These are phyloP conservation scores for Ptychobarbus kaznakovi DNA, from an alignment of 2,797 vertebrate genomes.

Conservation along the genomic window DNA sequence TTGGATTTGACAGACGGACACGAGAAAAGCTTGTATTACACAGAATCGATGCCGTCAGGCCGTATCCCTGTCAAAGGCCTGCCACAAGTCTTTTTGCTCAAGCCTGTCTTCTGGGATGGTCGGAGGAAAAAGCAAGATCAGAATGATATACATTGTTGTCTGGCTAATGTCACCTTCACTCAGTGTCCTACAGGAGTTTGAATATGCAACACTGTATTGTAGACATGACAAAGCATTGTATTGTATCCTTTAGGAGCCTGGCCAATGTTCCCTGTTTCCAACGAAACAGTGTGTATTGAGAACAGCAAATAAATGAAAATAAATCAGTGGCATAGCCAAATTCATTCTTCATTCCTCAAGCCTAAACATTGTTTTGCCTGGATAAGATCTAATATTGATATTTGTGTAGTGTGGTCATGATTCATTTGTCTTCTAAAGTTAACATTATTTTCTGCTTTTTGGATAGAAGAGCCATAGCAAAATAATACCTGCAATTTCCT, in stretches of 20 bases:
- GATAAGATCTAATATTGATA: conserved; percentile 75
- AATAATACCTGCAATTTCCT: conserved; percentile 70
- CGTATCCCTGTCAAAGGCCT: conserved; percentile 75
- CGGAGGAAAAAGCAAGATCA: conserved; percentile 60
- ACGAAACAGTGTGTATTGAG: neutral
- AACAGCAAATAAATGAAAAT: neutral
- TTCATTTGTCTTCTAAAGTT: conserved; percentile 59
- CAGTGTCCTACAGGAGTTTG: conserved; percentile 12
- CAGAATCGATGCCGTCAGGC: conserved; percentile 72
- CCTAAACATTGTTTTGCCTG: conserved; percentile 59
- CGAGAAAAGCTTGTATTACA: conserved; percentile 79
- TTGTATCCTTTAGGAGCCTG: conserved; percentile 34
- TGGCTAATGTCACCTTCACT: conserved; percentile 36
- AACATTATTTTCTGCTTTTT: conserved; percentile 59
- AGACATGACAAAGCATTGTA: conserved; percentile 48
- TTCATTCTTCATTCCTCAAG: conserved; percentile 52
- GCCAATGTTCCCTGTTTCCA: neutral
- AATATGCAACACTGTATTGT: conserved; percentile 1
- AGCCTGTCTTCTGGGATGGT: conserved; percentile 52
- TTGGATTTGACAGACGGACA: conserved; percentile 76
- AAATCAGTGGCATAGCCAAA: conserved; percentile 20
- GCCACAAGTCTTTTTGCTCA: conserved; percentile 71
- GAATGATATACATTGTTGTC: conserved; percentile 29
- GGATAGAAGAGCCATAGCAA: conserved; percentile 46
- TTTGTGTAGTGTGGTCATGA: conserved; percentile 61